Percentiles rank a stretch among this genome's conserved stretches.
Evolutionary conservation across 2,888 invertebrate genomes (phyloP).

Genomic region (Aphodius sticticus): DNA sequence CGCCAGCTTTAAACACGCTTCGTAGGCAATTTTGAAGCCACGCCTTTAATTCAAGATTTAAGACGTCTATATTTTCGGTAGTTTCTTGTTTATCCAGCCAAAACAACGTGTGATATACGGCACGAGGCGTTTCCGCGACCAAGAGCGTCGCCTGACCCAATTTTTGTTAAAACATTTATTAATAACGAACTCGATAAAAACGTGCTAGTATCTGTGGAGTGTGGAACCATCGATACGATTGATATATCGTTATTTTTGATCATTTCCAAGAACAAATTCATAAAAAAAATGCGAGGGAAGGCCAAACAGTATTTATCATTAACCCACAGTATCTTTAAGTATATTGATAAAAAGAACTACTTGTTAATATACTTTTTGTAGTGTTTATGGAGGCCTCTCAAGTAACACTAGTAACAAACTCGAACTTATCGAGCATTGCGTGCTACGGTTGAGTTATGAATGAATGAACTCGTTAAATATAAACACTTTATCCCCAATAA

Average conservation of each 20-base stretch:
- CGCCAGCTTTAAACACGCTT: not conserved
- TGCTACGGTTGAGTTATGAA: not conserved
- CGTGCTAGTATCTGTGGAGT: not conserved
- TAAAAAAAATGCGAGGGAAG: not conserved
- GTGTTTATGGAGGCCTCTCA: not conserved
- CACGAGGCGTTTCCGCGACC: not conserved
- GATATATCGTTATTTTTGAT: not conserved
- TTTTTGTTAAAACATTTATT: not conserved
- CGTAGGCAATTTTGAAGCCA: not conserved
- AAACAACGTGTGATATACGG: not conserved
- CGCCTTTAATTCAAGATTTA: not conserved
- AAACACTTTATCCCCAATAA: conserved; percentile 4
- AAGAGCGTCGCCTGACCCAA: not conserved
- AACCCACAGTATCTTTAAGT: no score
- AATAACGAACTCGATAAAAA: not conserved
- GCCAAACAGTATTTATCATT: no score
- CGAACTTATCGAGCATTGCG: not conserved
- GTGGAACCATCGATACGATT: not conserved
- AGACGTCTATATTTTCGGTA: not conserved
- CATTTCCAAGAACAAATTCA: not conserved
- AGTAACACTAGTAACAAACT: not conserved
- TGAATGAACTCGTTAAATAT: not conserved
- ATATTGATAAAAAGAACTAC: not conserved
- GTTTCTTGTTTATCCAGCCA: not conserved
- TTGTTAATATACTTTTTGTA: not conserved